Evolutionary conservation across 1,140 invertebrate genomes (phyloP).

Genomic region (Platyscapa corneri): DNA sequence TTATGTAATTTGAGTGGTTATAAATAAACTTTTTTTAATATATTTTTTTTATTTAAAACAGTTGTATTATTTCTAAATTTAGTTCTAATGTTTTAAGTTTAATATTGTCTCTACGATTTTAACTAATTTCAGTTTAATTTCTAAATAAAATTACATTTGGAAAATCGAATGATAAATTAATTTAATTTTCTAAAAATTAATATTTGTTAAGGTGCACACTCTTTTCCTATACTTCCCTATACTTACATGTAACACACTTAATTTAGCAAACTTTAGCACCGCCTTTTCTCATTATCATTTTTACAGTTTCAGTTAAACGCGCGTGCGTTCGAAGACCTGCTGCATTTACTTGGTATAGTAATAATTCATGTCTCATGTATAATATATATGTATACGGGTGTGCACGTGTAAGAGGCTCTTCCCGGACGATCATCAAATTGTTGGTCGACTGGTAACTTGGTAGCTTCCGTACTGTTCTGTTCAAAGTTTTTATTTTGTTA

Average conservation of each 20-base stretch:
- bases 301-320: constrained; percentile 9
- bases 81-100: too few species aligned
- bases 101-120: too few species aligned
- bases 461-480: not conserved
- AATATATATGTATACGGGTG: not conserved
- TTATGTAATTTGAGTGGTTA: too few species aligned
- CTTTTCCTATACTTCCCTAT: too few species aligned
- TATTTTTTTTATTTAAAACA: too few species aligned
- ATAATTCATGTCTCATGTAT: not conserved
- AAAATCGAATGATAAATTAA: too few species aligned
- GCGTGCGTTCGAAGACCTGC: not conserved
- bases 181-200: too few species aligned
- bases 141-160: too few species aligned
- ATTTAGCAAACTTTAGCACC: not conserved
- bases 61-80: too few species aligned
- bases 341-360: not conserved
- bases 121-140: too few species aligned
- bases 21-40: too few species aligned
- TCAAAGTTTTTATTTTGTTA: not conserved
- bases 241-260: not conserved
- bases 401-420: not conserved
- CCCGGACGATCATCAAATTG: constrained; percentile 20
- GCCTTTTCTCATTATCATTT: constrained; percentile 4
- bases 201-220: not conserved
- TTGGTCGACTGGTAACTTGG: not conserved